These are phyloP conservation scores for Selene dorsalis DNA, from an alignment of 2,797 vertebrate species.

Conservation along the genomic window DNA sequence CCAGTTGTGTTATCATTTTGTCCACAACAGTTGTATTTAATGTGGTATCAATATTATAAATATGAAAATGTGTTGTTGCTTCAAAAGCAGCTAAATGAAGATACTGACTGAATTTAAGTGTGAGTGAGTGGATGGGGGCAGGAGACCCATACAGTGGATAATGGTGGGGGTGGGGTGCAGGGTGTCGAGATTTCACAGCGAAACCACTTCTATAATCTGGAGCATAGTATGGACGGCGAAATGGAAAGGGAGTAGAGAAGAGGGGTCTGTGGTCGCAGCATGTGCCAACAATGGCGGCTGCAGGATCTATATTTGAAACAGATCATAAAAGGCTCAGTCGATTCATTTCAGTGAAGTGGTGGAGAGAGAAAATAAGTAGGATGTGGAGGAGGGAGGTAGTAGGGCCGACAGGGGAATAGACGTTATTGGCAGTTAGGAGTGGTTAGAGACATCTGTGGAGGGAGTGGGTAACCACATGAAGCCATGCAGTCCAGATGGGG, in stretches of 20 bases:
- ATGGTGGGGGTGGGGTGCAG: background rate
- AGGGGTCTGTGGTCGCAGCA: slow-evolving; percentile 56
- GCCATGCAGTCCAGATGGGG: slow-evolving; percentile 52
- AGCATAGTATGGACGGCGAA: slow-evolving; percentile 11
- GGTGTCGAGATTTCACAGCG: slow-evolving; percentile 27
- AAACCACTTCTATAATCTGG: slow-evolving; percentile 53
- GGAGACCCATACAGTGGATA: slow-evolving; percentile 8
- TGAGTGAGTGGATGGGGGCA: background rate
- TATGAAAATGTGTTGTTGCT: background rate
- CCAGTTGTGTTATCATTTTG: background rate
- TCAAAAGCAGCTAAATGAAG: slow-evolving; percentile 8
- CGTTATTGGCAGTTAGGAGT: slow-evolving; percentile 54
- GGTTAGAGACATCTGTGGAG: slow-evolving; percentile 60
- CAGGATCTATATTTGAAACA: slow-evolving; percentile 70
- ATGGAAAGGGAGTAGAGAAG: slow-evolving; percentile 16
- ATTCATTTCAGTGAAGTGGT: slow-evolving; percentile 56
- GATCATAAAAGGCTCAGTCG: slow-evolving; percentile 51
- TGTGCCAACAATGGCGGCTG: slow-evolving; percentile 52
- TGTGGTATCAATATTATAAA: background rate
- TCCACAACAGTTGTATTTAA: background rate
- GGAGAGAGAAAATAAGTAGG: slow-evolving; percentile 47
- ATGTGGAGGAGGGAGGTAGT: slow-evolving; percentile 32
- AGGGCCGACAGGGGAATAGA: slow-evolving; percentile 31
- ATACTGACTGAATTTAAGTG: slow-evolving; percentile 2
- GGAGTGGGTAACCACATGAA: slow-evolving; percentile 55